Conservation (phyloP, 2,797 vertebrate species). For the Gymnothorax reevesii region DNA sequence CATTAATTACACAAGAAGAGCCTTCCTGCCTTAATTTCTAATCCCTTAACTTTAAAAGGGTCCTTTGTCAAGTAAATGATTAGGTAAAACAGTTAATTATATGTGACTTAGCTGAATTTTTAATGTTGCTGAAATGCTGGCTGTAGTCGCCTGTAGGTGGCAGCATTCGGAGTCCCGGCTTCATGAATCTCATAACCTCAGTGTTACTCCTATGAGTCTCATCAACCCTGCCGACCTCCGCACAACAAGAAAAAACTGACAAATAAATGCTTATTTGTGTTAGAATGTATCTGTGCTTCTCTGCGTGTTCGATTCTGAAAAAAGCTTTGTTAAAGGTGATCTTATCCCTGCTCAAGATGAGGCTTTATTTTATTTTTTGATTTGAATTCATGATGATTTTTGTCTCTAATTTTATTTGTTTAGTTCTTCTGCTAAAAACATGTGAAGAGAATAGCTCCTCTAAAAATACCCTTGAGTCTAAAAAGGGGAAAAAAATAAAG, state of each 20-base stretch:
- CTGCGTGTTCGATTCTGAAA: neutral
- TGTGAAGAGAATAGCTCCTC: conserved; percentile 48
- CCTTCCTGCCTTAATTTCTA: conserved; percentile 60
- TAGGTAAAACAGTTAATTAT: conserved; percentile 74
- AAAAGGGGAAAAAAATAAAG: neutral
- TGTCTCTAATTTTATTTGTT: neutral
- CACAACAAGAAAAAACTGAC: neutral
- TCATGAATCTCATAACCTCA: conserved; percentile 47
- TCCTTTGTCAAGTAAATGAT: conserved; percentile 68
- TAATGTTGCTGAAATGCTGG: conserved; percentile 51
- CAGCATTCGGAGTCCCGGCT: conserved; percentile 52
- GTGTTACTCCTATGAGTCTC: neutral
- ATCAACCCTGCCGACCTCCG: neutral
- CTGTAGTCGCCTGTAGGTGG: conserved; percentile 44
- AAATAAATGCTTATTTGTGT: neutral
- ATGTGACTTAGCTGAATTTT: conserved; percentile 66
- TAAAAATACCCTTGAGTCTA: conserved; percentile 37
- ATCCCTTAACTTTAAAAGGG: conserved; percentile 47
- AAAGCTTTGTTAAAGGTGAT: neutral
- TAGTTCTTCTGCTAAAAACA: neutral
- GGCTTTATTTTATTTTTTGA: neutral
- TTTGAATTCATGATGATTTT: neutral
- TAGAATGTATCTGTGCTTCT: neutral
- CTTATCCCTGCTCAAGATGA: neutral
- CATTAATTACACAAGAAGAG: conserved; percentile 71